phyloP scores from a whole-genome alignment of 2,888 invertebrate species.

The Pollenia amentaria region DNA sequence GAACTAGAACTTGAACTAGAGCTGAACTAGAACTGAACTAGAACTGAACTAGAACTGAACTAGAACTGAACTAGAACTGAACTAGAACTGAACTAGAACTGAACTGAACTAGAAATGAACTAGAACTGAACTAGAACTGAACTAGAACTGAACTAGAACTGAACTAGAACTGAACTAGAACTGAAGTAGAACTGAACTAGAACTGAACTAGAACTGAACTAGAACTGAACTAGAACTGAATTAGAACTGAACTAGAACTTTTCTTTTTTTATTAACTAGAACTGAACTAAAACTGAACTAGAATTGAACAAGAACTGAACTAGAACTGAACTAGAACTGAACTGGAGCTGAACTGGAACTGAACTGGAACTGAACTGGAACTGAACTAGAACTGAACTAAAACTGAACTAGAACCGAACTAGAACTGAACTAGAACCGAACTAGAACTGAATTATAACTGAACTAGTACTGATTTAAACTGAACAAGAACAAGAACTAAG shows the following conservation, averaged over 20 bases:
- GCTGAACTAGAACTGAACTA: neutral
- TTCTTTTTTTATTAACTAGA: too few species aligned
- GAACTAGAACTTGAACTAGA: neutral
- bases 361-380: too few species aligned
- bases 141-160: neutral
- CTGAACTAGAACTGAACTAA: neutral
- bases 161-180: neutral
- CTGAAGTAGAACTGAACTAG: neutral
- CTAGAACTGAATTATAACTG: neutral
- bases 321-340: neutral
- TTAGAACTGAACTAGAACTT: neutral
- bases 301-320: neutral
- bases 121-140: neutral
- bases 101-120: neutral
- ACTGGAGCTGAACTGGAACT: too few species aligned
- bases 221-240: neutral
- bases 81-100: neutral
- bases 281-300: conserved; percentile 5
- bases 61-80: neutral
- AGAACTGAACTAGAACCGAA: neutral
- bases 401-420: neutral
- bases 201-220: neutral
- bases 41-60: neutral
- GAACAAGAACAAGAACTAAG: too few species aligned
- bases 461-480: neutral